Base-by-base conservation (phyloP, 2,113 vertebrate species). In the Sinosuthora webbiana region DNA sequence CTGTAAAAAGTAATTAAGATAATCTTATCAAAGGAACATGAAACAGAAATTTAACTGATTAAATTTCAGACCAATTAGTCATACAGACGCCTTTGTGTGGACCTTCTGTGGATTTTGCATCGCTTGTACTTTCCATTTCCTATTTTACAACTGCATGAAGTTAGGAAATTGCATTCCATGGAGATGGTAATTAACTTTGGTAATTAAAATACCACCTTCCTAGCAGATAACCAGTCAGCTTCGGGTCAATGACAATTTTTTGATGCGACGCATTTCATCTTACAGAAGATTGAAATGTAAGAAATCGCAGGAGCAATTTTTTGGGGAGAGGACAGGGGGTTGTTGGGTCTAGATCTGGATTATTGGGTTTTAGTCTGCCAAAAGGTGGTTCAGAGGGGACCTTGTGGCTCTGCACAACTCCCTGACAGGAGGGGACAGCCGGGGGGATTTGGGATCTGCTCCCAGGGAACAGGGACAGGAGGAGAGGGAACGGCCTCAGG, bases 1-100 rank as follows among this genome's bases (percentile, higher is more conserved):
- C 57, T 95, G 92, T 95, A 95, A 96, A 93, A 97, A 96, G 95
- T 96, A 96, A 96, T 96, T 96, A 97, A 96, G 95, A 97, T 96
- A 94, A 96, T 96, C 92, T 95, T 97, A 95, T 95, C 94, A 96
- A 91, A 96, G 75, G 88, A 95, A 95, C 94, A 95, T 91, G 94
- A 96, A 97, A 96, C 95, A 97, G 92, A 97, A 97, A 94, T 96
- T 90, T 96, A 95, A 95, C 95, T 96, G 95, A 97, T 97, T 93
- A 96, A 89, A 96, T 97, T 94, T 96, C 93, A 96, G 90, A 93
- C 93, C 88, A 97, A 96, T 97, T 97, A 96, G 95, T 95, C 93
- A 92, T 90, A 93, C 83, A 94, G 86, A 87, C 93, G 95, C 95
- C 78, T 97, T 94, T 96, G 88, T 95, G 83, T 39, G 86, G 95